phyloP scores from a whole-genome alignment of 2,113 vertebrate genomes.

The Tretioscincus oriximinensis region DNA sequence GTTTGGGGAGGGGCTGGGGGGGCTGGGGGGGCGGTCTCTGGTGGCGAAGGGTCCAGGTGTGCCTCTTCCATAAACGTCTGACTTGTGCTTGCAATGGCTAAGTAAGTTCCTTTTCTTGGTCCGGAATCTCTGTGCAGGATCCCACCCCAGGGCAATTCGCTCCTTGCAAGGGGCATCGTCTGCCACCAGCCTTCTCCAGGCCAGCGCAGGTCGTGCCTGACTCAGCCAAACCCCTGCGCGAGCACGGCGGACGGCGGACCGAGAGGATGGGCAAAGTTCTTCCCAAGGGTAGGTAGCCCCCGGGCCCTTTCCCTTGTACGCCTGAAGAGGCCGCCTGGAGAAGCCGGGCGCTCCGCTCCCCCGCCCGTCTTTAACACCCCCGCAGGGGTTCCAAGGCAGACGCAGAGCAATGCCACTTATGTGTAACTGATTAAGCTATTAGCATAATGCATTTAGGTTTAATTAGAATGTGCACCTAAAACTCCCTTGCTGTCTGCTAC shows the following conservation, averaged over 20 bases:
- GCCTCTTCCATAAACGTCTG: slow-evolving; percentile 86
- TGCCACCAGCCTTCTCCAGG: slow-evolving; percentile 17
- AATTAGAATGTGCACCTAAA: neutral
- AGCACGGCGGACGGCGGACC: slow-evolving; percentile 37
- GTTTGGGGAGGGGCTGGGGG: slow-evolving; percentile 60
- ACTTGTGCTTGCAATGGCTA: slow-evolving; percentile 78
- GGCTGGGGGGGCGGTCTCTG: no score
- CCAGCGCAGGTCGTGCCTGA: slow-evolving; percentile 13
- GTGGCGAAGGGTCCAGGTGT: slow-evolving; percentile 84
- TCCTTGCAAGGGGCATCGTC: slow-evolving; percentile 20
- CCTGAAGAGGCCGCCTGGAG: neutral
- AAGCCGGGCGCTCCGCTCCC: neutral
- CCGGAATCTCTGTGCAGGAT: neutral
- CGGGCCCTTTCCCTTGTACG: neutral
- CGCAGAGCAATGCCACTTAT: neutral
- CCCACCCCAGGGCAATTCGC: slow-evolving; percentile 1
- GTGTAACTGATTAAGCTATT: neutral
- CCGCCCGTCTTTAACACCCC: neutral
- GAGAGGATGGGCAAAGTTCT: slow-evolving; percentile 28
- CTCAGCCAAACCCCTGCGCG: neutral
- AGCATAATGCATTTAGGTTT: neutral
- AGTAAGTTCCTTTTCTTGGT: slow-evolving; percentile 19
- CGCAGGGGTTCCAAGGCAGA: neutral
- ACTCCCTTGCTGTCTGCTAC: neutral
- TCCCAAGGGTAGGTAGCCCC: slow-evolving; percentile 52